Conservation (phyloP, 2,797 vertebrate species). For the Chromis chromis region DNA sequence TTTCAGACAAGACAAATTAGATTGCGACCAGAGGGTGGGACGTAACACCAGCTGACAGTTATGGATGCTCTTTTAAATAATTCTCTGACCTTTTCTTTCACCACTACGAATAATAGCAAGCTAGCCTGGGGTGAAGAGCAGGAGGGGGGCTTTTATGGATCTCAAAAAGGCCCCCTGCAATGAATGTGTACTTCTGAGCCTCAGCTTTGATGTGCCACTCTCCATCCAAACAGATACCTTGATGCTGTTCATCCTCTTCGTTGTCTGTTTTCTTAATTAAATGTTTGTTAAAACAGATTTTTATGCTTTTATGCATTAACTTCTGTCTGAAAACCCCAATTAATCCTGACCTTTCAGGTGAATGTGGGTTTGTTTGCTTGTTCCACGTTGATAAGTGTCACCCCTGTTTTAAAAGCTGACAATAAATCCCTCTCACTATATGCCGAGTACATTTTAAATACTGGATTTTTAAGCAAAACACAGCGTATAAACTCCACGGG, state of each 20-base stretch:
- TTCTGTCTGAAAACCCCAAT: no score
- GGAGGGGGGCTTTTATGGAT: constrained; percentile 8
- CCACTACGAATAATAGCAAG: constrained; percentile 9
- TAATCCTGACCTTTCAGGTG: background rate
- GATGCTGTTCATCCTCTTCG: background rate
- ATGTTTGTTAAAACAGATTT: background rate
- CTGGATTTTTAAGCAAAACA: background rate
- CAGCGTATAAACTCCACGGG: background rate
- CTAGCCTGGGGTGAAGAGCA: constrained; percentile 17
- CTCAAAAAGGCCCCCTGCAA: constrained; percentile 6
- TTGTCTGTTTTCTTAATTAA: constrained; percentile 14
- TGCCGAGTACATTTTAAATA: background rate
- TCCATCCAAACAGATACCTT: background rate
- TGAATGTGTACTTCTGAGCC: constrained; percentile 20
- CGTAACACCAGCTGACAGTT: constrained; percentile 29
- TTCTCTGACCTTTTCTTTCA: constrained; percentile 23
- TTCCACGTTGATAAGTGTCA: background rate
- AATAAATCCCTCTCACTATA: background rate
- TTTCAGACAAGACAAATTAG: constrained; percentile 12
- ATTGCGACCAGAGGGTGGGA: background rate
- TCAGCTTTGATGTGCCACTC: constrained; percentile 11
- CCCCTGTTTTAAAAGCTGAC: background rate
- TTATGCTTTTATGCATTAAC: no score
- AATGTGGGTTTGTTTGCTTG: background rate
- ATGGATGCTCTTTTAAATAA: constrained; percentile 1